Percentiles rank a stretch among this genome's conserved stretches.
Conservation (phyloP, 2,888 invertebrate genomes). For the Siphlonurus alternatus region DNA sequence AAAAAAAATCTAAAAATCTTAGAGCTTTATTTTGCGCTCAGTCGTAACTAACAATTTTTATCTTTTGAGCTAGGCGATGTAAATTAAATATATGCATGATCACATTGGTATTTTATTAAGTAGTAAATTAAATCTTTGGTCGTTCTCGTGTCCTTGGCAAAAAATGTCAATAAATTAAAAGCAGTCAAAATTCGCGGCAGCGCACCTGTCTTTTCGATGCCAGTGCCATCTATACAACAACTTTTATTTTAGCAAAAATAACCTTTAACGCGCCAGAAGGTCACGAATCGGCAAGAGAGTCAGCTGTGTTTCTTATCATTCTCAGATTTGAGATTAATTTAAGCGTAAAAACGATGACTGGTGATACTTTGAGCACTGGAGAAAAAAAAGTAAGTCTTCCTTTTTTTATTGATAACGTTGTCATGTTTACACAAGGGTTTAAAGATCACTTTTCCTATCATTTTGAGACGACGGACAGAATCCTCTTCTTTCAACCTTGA, state of each 20-base stretch:
- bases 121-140: too few relatives aligned
- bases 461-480: neutral
- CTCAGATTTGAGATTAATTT: neutral
- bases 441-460: too few relatives aligned
- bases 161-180: too few relatives aligned
- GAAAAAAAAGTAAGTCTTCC: neutral
- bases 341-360: neutral
- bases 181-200: neutral
- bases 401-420: neutral
- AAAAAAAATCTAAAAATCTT: too few relatives aligned
- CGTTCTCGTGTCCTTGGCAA: too few relatives aligned
- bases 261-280: too few relatives aligned
- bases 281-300: neutral
- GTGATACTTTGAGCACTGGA: neutral
- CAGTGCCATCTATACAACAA: neutral
- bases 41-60: too few relatives aligned
- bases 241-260: too few relatives aligned
- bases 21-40: too few relatives aligned
- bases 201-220: neutral
- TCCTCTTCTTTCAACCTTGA: neutral
- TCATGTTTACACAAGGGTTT: neutral
- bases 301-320: neutral
- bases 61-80: too few relatives aligned
- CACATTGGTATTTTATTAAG: too few relatives aligned
- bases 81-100: too few relatives aligned